Evolutionary conservation across 2,888 invertebrate genomes (phyloP), one percentile per base, ranked within the genome.

Genomic region (Scaeva pyrastri): DNA sequence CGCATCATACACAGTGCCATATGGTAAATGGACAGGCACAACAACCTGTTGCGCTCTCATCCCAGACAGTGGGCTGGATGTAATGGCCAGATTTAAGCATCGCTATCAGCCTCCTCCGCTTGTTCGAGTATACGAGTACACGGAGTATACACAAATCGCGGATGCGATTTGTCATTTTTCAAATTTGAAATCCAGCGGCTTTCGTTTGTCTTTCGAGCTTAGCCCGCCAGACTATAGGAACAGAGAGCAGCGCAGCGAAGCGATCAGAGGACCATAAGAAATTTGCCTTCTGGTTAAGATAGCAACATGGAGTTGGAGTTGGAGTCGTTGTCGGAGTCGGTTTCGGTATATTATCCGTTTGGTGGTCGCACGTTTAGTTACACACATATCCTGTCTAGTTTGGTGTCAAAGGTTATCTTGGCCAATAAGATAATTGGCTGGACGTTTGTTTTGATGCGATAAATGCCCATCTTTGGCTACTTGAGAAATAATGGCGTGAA

Each of bases 91-190:
- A 79, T 80, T 79, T 70, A 68, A 60, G 50, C 45, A 82, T 66
- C 64, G 62, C 68, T 68, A 70, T 78, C 80, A 71, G 74, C 75
- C 79, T 62, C 84, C 80, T 79, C 80, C 79, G 64, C 74, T 66
- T 68, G 60, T 84, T 31, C 19, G 64, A 64, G 45, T 43, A 64
- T 5, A 56, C 2, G 48, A 48, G 48, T 26, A 6, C 7, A 6
- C 7, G 26, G 21, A 50, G 50, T 50, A 23, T 48, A 48, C 31
- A 66, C 48, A 66, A 14, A 80, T 79, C 80, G 84, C 84, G 80
- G 84, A 84, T 84, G 84, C 84, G 80, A 84, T 84, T 84, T 80
- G 84, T 84, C 84, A 84, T 84, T 80, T 84, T 84, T 84, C 84
- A 84, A 80, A 84, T 84, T 84, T 79, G 80, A 71, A 75, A 80